Evolutionary conservation across 2,888 invertebrate species (phyloP).

Genomic region (Tiphia femorata): DNA sequence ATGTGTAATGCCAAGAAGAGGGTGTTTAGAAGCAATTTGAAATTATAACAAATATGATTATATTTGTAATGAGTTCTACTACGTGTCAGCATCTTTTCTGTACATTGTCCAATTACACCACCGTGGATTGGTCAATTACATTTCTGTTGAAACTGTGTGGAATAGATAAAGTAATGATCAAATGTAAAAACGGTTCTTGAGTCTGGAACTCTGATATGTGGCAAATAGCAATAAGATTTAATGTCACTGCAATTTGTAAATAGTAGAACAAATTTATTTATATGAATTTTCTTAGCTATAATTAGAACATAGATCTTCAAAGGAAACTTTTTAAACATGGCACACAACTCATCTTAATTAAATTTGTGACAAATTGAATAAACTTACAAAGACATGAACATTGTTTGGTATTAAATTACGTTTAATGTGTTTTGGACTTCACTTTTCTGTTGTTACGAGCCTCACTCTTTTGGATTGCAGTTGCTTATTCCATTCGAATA

Average conservation of each 20-base stretch:
- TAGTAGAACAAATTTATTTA: slow-evolving; percentile 53
- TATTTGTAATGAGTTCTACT: too few species aligned
- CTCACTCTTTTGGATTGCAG: too few species aligned
- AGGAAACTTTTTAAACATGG: slow-evolving; percentile 2
- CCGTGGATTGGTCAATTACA: too few species aligned
- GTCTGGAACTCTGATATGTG: slow-evolving; percentile 39
- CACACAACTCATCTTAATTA: not conserved
- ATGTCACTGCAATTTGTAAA: slow-evolving; percentile 31
- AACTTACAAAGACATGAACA: slow-evolving; percentile 19
- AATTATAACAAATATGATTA: too few species aligned
- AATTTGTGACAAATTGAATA: slow-evolving; percentile 25
- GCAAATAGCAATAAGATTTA: slow-evolving; percentile 39
- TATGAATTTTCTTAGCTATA: slow-evolving; percentile 19
- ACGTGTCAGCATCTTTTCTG: too few species aligned
- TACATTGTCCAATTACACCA: too few species aligned
- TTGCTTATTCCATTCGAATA: too few species aligned
- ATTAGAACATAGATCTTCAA: not conserved
- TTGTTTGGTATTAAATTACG: slow-evolving; percentile 21
- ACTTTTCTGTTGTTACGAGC: too few species aligned
- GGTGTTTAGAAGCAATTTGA: too few species aligned
- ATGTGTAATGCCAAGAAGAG: too few species aligned
- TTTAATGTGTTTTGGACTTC: too few species aligned
- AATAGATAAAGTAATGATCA: not conserved
- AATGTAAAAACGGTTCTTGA: slow-evolving; percentile 18
- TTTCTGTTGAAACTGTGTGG: not conserved